Base-by-base conservation (phyloP, 2,113 vertebrate genomes). In the Isichthys henryi region DNA sequence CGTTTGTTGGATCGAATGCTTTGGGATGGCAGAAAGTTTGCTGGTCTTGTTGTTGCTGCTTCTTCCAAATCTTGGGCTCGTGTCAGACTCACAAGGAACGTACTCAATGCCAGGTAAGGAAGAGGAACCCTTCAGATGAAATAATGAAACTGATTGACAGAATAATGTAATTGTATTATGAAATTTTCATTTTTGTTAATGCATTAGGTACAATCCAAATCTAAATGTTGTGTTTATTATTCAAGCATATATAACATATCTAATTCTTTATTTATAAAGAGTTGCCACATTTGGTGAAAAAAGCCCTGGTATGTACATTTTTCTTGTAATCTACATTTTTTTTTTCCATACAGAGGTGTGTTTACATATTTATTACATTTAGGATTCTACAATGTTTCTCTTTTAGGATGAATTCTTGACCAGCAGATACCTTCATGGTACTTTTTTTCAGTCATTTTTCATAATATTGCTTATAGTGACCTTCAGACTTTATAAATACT, bases 371-470 rank as follows among this genome's bases (percentile, higher is more conserved):
- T 53, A 86, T 86, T 86, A 86, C n/a, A 53, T 4, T 50, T 52
- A 21, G 49, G 10, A 52, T 86, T 86, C 27, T 50, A 6, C n/a
- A 21, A 86, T 66, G 35, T 88, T 58, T 90, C 45, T 87, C 27
- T 92, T 90, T 89, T 92, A 97, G 96, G 96, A 96, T 90, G 95
- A 96, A 93, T 90, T 96, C 91, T 93, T 96, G 91, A 91, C 94
- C 87, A 95, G 95, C 89, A 95, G 93, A 92, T 97, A 97, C 43
- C 94, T 97, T 90, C 94, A 95, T 92, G 96, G 96, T 97, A 96
- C 96, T 50, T 56, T 82, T 53, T 50, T 62, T 23, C 52, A 88
- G 39, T 88, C 0, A n/a, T 56, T 46, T 50, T 70, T 80, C 48
- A 3, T 35, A 45, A 45, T 77, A 52, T 53, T 21, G 48, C 23